Evolutionary conservation across 2,113 vertebrate genomes (phyloP), one percentile per base, ranked within the genome.

Genomic region (Dipodomys stephensi): DNA sequence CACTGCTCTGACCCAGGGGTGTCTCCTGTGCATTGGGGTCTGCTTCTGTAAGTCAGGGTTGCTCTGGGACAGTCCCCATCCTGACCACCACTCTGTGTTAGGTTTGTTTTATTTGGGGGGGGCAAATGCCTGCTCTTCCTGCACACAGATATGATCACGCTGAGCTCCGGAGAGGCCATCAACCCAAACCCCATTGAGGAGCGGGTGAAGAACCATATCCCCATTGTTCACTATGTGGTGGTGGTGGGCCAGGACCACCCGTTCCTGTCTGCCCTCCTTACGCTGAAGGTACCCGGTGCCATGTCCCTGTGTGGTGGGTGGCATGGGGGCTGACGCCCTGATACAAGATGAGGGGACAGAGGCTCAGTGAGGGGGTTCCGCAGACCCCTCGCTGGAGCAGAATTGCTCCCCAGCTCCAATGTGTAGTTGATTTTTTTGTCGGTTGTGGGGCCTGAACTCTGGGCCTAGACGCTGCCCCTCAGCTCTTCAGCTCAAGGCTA

Each of bases 231-330:
- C 94, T 99, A 99, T 0, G 98, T 98, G 12, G 98, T 99, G 99
- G 62, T 99, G 95, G 98, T 99, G 28, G 99, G 99, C 83, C 99
- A 99, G 98, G 99, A 98, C 95, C 98, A 97, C 67, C 99, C 99
- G 18, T 99, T 99, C 94, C 98, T 99, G 6, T 97, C 99, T 0
- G 99, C 99, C 97, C 98, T 99, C 49, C 98, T 99, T 49, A 99
- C 99, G 0, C 83, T 99, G 0, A 99, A 99, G 99, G 99, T 99
- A 83, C 64, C n/a, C 57, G 6, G 46, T 62, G 0, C 2, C 15
- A 77, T 27, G 65, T 25, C 44, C 19, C 28, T 23, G 67, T 7
- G 19, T 23, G 13, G 12, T 9, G 5, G 49, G 49, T 7, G 12
- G 16, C 44, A 12, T 0, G 35, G 32, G 18, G 27, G 7, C 27